Evolutionary conservation across 1,140 invertebrate genomes (phyloP), one percentile per base, ranked within the genome.

Genomic region (Dendrolimus punctatus): DNA sequence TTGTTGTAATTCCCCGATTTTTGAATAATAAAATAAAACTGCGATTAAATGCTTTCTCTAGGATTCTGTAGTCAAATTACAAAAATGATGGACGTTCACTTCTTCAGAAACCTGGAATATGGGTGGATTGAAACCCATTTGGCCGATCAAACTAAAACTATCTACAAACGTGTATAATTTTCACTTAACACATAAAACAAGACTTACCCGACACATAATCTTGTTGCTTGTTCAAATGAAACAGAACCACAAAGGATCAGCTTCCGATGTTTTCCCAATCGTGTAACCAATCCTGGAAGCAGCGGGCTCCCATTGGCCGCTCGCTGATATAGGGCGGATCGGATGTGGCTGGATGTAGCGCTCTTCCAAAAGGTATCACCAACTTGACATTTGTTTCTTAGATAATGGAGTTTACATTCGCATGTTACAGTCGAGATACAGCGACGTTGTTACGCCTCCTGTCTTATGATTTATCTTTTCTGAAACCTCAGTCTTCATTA

Each of bases 221-320:
- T 8, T 62, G 59, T 57, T 57, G 51, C 54, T 61, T 60, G 51
- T 58, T 49, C 55, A 64, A 66, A 66, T 67, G 68, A 75, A 75
- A 71, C 62, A 66, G 61, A 67, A 76, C 55, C 57, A 61, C 62
- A 69, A 64, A 67, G 49, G 53, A 62, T 62, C 53, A 74, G 53
- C 51, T 69, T 71, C 69, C 58, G 60, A 57, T 70, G 64, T 74
- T 79, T 74, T 73, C 49, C 63, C 53, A 63, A 65, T 36, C 46
- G 55, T 80, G 79, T 81, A 81, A 74, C 80, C 80, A 84, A 84
- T 82, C 63, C 64, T 51, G 54, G 40, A 46, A 56, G 49, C 37
- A 9, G 46, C 6, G 40, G 39, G 37, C 37, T 58, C 55, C 58
- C 46, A 80, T 84, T 84, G 78, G 80, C 50, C 42, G 52, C 52